These are phyloP conservation scores for Cladorhizidae sp. DNA, from an alignment of 37 sponge, comb jelly and placozoan species.

Conservation along the genomic window DNA sequence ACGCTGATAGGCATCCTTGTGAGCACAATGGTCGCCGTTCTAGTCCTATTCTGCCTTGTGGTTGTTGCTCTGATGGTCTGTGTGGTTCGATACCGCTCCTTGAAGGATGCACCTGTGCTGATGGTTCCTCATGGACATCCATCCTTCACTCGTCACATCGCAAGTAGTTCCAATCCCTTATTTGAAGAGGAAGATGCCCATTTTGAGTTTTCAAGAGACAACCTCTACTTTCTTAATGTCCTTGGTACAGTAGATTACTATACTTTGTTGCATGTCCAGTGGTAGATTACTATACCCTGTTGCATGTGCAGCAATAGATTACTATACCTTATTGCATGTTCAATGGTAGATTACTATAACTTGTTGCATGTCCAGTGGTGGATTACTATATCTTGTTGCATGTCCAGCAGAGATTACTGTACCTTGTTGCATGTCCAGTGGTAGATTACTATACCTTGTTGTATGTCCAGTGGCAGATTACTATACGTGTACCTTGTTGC, in stretches of 20 bases:
- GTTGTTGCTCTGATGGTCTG: neutral
- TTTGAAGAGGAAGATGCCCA: neutral
- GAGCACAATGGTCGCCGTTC: neutral
- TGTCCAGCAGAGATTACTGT: too few species aligned
- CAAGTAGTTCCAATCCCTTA: neutral
- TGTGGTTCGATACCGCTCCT: neutral
- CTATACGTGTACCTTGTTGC: too few species aligned
- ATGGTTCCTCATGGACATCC: neutral
- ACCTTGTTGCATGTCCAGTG: too few species aligned
- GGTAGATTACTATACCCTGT: too few species aligned
- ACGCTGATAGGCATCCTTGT: neutral
- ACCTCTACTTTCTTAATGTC: neutral
- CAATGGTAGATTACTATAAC: neutral
- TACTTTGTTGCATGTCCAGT: too few species aligned
- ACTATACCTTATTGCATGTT: too few species aligned
- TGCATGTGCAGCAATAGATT: too few species aligned
- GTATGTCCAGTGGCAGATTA: neutral
- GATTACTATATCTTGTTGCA: too few species aligned
- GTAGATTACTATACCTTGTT: too few species aligned
- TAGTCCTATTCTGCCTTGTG: neutral
- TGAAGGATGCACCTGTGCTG: neutral
- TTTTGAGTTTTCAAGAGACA: conserved; percentile 4
- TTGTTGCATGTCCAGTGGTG: too few species aligned
- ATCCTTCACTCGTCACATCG: neutral
- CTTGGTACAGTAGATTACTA: neutral